Conservation (phyloP, 2,888 invertebrate species). For the Perithous albicinctus region DNA sequence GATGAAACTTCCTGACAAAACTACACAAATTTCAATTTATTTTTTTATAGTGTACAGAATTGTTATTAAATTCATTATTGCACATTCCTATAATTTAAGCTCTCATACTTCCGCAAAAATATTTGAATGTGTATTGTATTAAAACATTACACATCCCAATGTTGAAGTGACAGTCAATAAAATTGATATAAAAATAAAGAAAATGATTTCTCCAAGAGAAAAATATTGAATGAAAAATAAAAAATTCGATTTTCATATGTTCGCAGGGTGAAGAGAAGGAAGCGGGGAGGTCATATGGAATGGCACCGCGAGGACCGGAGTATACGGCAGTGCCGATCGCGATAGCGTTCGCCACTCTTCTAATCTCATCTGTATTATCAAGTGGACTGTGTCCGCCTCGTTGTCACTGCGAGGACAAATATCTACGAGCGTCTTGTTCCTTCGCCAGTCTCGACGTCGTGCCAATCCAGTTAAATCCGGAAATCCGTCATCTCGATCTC, state of each 20-base stretch:
- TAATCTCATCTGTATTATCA: constrained; percentile 80
- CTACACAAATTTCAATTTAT: too few relatives aligned
- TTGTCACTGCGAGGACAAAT: constrained; percentile 93
- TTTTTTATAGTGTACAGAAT: too few relatives aligned
- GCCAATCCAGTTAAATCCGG: constrained; percentile 95
- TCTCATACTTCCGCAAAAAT: too few relatives aligned
- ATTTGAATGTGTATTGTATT: too few relatives aligned
- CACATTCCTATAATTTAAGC: too few relatives aligned
- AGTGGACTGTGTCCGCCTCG: constrained; percentile 91
- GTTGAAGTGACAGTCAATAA: not conserved
- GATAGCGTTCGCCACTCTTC: constrained; percentile 75
- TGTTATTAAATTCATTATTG: too few relatives aligned
- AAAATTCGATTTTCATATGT: constrained; percentile 8
- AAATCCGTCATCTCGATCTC: constrained; percentile 92
- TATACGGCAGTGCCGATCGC: constrained; percentile 86
- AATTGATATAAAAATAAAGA: not conserved
- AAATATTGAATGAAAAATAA: not conserved
- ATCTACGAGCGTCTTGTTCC: constrained; percentile 91
- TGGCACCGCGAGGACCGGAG: constrained; percentile 85
- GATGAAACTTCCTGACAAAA: too few relatives aligned
- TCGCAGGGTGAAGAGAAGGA: constrained; percentile 54
- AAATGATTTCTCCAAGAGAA: not conserved
- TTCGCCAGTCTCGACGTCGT: constrained; percentile 93
- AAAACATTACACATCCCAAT: too few relatives aligned
- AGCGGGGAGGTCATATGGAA: constrained; percentile 83